A percentile compares a stretch with the other conserved stretches of the same genome.
Evolutionary conservation across 2,797 vertebrate species (phyloP).

Genomic region (Rhyacichthys aspro): DNA sequence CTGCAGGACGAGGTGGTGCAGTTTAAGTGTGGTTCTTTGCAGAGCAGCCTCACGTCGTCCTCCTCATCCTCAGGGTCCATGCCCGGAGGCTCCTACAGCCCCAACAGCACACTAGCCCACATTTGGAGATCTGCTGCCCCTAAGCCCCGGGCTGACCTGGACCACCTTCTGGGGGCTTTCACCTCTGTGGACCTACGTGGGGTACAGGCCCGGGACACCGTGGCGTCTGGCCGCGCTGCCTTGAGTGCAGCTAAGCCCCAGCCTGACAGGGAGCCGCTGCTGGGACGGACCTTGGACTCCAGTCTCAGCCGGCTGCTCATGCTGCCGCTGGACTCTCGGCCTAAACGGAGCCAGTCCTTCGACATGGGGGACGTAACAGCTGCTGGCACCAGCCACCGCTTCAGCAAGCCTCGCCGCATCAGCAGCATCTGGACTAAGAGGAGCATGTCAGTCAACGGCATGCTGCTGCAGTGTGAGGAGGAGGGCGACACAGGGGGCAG

Average conservation of each 20-base stretch:
- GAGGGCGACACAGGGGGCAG: slow-evolving; percentile 81
- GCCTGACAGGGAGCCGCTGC: slow-evolving; percentile 90
- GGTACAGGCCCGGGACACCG: slow-evolving; percentile 78
- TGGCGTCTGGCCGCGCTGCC: slow-evolving; percentile 42
- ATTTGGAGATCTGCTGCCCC: slow-evolving; percentile 86
- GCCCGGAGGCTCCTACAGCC: slow-evolving; percentile 82
- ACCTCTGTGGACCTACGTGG: slow-evolving; percentile 90
- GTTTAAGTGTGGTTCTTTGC: slow-evolving; percentile 84
- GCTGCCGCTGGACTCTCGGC: slow-evolving; percentile 88
- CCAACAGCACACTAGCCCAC: slow-evolving; percentile 82
- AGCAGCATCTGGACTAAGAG: slow-evolving; percentile 94
- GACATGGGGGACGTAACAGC: slow-evolving; percentile 88
- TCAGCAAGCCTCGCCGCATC: slow-evolving; percentile 86
- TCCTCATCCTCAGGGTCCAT: slow-evolving; percentile 82
- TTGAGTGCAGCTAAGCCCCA: slow-evolving; percentile 58
- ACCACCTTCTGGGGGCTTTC: slow-evolving; percentile 91
- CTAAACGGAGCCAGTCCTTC: slow-evolving; percentile 93
- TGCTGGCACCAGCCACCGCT: slow-evolving; percentile 59
- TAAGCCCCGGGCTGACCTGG: slow-evolving; percentile 86
- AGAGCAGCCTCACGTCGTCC: slow-evolving; percentile 88
- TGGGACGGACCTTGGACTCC: slow-evolving; percentile 85
- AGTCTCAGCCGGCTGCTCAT: slow-evolving; percentile 87
- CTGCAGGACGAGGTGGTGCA: slow-evolving; percentile 84
- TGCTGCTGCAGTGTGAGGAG: slow-evolving; percentile 91
- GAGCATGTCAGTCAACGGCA: slow-evolving; percentile 93